Evolutionary conservation across 2,113 vertebrate genomes (phyloP).

Genomic region (Coregonus clupeaformis): DNA sequence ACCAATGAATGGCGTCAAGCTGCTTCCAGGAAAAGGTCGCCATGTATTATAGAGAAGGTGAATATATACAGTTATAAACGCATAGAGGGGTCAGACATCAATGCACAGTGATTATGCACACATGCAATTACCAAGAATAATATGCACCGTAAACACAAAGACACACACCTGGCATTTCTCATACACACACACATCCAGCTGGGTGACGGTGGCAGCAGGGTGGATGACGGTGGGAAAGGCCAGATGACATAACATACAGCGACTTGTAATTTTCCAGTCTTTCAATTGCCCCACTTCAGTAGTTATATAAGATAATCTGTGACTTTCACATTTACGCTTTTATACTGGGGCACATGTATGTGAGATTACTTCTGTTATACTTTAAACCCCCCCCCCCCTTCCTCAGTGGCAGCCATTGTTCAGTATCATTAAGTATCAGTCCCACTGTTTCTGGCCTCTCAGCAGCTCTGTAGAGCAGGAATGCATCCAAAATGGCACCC

Average conservation of each 20-base stretch:
- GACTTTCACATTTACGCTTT: constrained; percentile 54
- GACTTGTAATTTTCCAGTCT: constrained; percentile 64
- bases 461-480: background rate
- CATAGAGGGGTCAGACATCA: background rate
- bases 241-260: constrained; percentile 35
- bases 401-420: constrained; percentile 29
- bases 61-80: background rate
- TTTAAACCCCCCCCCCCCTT: constrained; percentile 38
- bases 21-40: background rate
- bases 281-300: constrained; percentile 25
- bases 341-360: constrained; percentile 46
- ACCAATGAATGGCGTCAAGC: background rate
- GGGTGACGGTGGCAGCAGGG: constrained; percentile 2
- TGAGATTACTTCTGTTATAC: constrained; percentile 58
- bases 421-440: constrained; percentile 26
- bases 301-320: constrained; percentile 59
- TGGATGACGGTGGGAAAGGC: constrained; percentile 15
- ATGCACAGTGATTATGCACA: background rate
- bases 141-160: too few species aligned
- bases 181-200: background rate
- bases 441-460: background rate
- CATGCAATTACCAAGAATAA: background rate
- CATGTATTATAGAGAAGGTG: background rate
- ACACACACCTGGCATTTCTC: too few species aligned
- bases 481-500: background rate